These are phyloP conservation scores for Pyrgilauda ruficollis DNA, from an alignment of 2,113 vertebrate species.

Conservation along the genomic window DNA sequence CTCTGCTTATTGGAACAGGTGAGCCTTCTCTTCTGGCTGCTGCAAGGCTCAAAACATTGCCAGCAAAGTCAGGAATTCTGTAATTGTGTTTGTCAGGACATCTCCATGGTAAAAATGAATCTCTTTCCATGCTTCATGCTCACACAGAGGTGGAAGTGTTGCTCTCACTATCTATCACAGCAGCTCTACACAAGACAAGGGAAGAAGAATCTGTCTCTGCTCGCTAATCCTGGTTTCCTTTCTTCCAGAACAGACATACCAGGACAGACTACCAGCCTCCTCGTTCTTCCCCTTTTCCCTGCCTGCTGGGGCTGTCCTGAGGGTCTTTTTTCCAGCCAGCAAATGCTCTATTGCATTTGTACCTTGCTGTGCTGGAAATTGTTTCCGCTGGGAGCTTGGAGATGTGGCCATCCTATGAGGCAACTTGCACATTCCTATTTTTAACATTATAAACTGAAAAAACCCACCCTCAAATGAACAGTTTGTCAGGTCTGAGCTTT, in stretches of 20 bases:
- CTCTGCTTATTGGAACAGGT: neutral
- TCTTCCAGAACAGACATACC: neutral
- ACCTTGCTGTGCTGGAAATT: neutral
- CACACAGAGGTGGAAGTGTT: neutral
- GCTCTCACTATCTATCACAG: neutral
- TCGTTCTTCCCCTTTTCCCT: neutral
- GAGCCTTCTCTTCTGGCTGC: neutral
- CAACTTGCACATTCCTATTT: neutral
- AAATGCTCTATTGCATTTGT: neutral
- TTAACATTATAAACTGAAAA: neutral
- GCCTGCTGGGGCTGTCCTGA: neutral
- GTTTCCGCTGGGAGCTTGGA: neutral
- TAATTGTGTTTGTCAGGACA: neutral
- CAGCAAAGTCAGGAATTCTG: neutral
- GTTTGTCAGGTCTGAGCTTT: neutral
- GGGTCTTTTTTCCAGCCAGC: neutral
- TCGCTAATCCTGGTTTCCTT: neutral
- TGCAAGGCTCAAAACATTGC: neutral
- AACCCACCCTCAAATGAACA: neutral
- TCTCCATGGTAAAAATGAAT: neutral
- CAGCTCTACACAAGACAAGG: neutral
- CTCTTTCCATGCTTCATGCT: neutral
- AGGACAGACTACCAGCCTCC: neutral
- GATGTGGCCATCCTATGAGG: accelerated
- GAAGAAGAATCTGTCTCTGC: neutral